These are phyloP conservation scores for Pardalotus punctatus DNA, from an alignment of 2,113 vertebrate species.

Conservation along the genomic window DNA sequence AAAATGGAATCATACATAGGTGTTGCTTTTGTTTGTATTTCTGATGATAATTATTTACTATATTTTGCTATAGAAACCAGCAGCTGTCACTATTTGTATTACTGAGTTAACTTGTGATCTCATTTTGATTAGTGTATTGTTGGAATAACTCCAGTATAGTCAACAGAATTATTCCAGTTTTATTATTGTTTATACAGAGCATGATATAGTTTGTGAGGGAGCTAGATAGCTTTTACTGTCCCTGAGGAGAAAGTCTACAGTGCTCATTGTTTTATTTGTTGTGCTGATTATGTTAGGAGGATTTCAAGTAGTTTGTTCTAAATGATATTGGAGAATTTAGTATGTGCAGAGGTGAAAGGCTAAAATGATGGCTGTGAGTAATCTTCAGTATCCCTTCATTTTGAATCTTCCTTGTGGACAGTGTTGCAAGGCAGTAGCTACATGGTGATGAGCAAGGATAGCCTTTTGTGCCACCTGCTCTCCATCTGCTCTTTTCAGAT, in stretches of 20 bases:
- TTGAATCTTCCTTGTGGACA: neutral
- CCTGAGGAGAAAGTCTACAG: neutral
- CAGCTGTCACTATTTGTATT: constrained; percentile 45
- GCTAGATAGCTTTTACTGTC: neutral
- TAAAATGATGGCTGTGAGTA: neutral
- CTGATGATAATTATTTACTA: constrained; percentile 22
- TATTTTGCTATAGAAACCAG: constrained; percentile 54
- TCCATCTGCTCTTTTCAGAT: neutral
- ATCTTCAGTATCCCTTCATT: neutral
- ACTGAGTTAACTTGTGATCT: constrained; percentile 43
- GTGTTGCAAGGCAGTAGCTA: neutral
- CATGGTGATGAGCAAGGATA: neutral
- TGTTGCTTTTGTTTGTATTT: constrained; percentile 29
- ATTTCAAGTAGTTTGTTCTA: neutral
- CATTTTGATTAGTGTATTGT: constrained; percentile 27
- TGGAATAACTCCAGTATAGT: constrained; percentile 41
- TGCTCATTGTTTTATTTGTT: neutral
- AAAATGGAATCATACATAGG: neutral
- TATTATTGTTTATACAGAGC: constrained; percentile 11
- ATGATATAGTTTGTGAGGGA: neutral
- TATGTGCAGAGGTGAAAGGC: neutral
- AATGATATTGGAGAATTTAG: neutral
- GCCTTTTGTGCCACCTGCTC: neutral
- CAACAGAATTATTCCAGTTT: constrained; percentile 13
- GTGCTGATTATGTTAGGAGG: neutral